phyloP scores from a whole-genome alignment of 2,113 vertebrate species.

The Dasyornis broadbenti region DNA sequence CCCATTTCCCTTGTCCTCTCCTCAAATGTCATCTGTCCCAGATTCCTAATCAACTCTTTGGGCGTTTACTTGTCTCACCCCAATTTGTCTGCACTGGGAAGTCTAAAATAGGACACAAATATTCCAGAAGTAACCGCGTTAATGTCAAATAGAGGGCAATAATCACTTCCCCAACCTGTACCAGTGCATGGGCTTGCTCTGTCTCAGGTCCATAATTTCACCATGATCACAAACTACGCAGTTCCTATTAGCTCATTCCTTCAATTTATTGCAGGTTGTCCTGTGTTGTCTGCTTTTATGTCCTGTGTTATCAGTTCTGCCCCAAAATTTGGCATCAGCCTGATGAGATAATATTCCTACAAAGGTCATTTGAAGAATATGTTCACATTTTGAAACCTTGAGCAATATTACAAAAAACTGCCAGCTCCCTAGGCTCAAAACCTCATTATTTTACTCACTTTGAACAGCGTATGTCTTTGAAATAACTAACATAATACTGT shows the following conservation, averaged over 20 bases:
- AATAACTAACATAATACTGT: not conserved
- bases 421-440: not conserved
- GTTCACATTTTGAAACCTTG: not conserved
- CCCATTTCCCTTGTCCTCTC: not conserved
- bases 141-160: not conserved
- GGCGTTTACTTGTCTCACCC: not conserved
- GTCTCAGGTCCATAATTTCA: not conserved
- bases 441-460: not conserved
- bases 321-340: not conserved
- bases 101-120: not conserved
- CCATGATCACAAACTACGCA: not conserved
- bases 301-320: not conserved
- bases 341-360: not conserved
- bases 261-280: not conserved
- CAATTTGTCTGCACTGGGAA: not conserved
- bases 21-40: not conserved
- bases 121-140: not conserved
- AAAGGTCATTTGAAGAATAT: not conserved
- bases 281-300: not conserved
- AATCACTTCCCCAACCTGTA: not conserved
- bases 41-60: not conserved
- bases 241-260: not conserved
- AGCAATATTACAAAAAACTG: not conserved
- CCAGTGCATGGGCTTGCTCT: fast-evolving
- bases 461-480: not conserved